Percentiles rank a stretch among this genome's conserved stretches.
phyloP scores from a whole-genome alignment of 1,140 invertebrate genomes.

The Agraylea sexmaculata region DNA sequence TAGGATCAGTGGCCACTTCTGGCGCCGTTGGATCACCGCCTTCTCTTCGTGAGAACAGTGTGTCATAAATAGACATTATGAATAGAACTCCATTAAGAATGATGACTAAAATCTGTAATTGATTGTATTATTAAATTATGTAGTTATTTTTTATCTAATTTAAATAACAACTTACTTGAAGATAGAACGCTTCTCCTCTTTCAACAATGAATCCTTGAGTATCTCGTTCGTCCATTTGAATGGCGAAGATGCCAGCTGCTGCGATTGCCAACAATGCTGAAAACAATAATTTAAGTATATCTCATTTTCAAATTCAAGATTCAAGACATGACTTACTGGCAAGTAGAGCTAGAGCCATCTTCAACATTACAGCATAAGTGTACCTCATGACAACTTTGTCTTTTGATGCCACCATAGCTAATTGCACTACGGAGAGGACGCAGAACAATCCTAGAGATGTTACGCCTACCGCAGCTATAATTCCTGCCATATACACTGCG shows the following conservation, averaged over 20 bases:
- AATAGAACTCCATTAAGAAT: conserved; percentile 60
- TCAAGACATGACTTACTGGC: conserved; percentile 50
- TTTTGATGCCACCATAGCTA: conserved; percentile 72
- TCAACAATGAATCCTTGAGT: conserved; percentile 57
- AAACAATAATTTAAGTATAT: conserved; percentile 24
- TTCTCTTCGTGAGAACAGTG: conserved; percentile 50
- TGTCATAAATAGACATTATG: conserved; percentile 64
- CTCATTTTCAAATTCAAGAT: conserved; percentile 4
- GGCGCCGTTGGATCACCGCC: conserved; percentile 68
- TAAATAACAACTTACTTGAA: conserved; percentile 50
- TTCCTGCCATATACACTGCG: conserved; percentile 64
- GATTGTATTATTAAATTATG: conserved; percentile 12
- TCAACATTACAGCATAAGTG: conserved; percentile 57
- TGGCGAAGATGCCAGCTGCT: conserved; percentile 65
- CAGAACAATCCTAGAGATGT: conserved; percentile 60
- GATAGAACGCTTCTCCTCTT: conserved; percentile 71
- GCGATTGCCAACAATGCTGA: conserved; percentile 64
- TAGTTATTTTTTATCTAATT: not conserved
- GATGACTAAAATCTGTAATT: conserved; percentile 62
- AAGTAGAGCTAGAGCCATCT: conserved; percentile 60
- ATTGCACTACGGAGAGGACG: conserved; percentile 62
- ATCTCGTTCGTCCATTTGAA: conserved; percentile 66
- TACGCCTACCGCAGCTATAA: conserved; percentile 58
- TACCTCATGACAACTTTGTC: conserved; percentile 68
- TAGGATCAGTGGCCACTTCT: conserved; percentile 41